These are phyloP conservation scores for Chroicocephalus ridibundus DNA, from an alignment of 2,113 vertebrate species.

Conservation along the genomic window DNA sequence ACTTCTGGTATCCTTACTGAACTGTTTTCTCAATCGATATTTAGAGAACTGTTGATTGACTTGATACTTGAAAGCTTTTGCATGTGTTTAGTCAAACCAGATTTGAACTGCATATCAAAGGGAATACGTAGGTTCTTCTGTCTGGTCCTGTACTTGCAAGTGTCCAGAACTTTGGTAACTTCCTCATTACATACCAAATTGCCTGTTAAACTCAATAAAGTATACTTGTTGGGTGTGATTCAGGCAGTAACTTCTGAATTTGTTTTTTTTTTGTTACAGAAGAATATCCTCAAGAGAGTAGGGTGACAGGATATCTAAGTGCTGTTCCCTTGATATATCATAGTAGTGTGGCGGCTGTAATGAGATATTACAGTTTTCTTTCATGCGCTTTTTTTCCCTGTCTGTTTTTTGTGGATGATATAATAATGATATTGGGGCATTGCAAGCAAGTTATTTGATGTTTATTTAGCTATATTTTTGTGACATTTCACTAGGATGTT, in stretches of 20 bases:
- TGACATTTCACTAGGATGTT: not conserved
- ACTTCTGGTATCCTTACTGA: not conserved
- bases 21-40: not conserved
- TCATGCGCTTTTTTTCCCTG: not conserved
- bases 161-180: not conserved
- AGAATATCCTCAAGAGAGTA: not conserved
- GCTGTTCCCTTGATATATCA: not conserved
- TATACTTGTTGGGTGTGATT: not conserved
- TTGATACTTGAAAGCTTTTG: constrained; percentile 33
- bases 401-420: not conserved
- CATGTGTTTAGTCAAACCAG: not conserved
- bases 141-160: not conserved
- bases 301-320: not conserved
- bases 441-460: not conserved
- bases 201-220: not conserved
- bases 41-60: not conserved
- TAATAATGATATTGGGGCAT: not conserved
- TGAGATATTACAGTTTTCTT: not conserved
- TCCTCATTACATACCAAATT: not conserved
- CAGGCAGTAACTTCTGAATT: not conserved
- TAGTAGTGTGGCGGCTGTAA: not conserved
- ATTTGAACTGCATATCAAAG: constrained; percentile 11
- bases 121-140: not conserved
- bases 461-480: not conserved
- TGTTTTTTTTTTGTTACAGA: not conserved